Percentiles rank a stretch among this genome's conserved stretches.
Evolutionary conservation across 2,888 invertebrate genomes (phyloP).

Genomic region (Nesidiocoris tenuis): DNA sequence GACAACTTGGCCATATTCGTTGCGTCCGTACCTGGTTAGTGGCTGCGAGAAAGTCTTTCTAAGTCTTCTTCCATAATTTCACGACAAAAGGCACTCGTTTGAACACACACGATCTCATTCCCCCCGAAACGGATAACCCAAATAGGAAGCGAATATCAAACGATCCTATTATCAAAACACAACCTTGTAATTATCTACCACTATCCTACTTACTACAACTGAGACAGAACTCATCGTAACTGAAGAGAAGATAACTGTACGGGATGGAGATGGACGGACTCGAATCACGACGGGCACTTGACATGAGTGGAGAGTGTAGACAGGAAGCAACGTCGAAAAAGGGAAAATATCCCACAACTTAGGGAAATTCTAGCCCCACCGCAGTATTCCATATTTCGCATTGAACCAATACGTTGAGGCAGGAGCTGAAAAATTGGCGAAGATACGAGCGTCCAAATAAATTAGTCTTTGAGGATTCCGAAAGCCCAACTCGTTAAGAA

Average conservation of each 20-base stretch:
- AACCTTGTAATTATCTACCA: slow-evolving; percentile 30
- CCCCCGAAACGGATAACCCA: slow-evolving; percentile 10
- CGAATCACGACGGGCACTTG: not conserved
- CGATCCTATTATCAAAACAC: slow-evolving; percentile 11
- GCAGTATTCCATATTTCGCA: too few species aligned
- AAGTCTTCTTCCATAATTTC: not conserved
- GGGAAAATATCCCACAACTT: not conserved
- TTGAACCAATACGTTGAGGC: too few species aligned
- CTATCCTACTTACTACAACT: not conserved
- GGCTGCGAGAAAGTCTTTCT: slow-evolving; percentile 7
- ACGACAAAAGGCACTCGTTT: slow-evolving; percentile 16
- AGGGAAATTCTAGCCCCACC: too few species aligned
- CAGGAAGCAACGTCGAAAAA: not conserved
- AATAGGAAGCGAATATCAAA: slow-evolving; percentile 12
- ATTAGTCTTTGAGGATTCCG: too few species aligned
- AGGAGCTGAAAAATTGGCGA: too few species aligned
- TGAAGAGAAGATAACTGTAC: not conserved
- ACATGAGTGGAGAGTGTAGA: too few species aligned
- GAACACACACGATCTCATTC: not conserved
- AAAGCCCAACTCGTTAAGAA: too few species aligned
- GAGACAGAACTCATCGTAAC: too few species aligned
- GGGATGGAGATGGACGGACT: not conserved
- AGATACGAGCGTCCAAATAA: too few species aligned
- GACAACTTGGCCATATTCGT: slow-evolving; percentile 26
- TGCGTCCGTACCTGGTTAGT: not conserved